Percentiles rank a stretch among this genome's conserved stretches.
Evolutionary conservation across 2,797 vertebrate species (phyloP).

Genomic region (Manis crassicaudata): DNA sequence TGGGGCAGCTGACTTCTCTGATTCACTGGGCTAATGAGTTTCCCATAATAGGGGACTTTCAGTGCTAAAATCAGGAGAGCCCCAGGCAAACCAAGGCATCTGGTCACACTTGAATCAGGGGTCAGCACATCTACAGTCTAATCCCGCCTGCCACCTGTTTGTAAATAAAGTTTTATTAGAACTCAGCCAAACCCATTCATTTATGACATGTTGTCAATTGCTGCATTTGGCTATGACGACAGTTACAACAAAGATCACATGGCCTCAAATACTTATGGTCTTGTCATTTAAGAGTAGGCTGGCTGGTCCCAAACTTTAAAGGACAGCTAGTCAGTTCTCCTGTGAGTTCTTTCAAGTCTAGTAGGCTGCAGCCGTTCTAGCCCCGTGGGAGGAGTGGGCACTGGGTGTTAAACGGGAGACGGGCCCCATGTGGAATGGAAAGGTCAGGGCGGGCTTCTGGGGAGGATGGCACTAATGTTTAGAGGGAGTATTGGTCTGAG

Average conservation of each 20-base stretch:
- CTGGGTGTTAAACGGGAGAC: background rate
- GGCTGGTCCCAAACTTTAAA: background rate
- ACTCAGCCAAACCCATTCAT: background rate
- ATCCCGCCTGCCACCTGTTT: background rate
- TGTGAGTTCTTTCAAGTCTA: background rate
- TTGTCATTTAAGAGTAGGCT: background rate
- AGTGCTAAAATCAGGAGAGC: background rate
- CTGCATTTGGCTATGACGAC: background rate
- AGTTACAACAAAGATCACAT: accelerated
- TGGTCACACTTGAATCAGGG: background rate
- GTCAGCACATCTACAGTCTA: background rate
- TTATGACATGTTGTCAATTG: accelerated
- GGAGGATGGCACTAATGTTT: background rate
- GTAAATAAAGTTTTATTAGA: background rate
- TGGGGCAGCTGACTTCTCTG: accelerated
- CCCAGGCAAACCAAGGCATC: background rate
- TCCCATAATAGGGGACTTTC: accelerated
- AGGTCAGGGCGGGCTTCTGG: background rate
- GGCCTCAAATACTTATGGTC: background rate
- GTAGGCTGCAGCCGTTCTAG: background rate
- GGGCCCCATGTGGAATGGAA: background rate
- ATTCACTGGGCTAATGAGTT: background rate
- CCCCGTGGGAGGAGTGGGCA: background rate
- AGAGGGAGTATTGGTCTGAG: background rate
- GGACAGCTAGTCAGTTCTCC: background rate